Evolutionary conservation across 2,797 vertebrate genomes (phyloP).

Genomic region (Enteromius trimaculatus): DNA sequence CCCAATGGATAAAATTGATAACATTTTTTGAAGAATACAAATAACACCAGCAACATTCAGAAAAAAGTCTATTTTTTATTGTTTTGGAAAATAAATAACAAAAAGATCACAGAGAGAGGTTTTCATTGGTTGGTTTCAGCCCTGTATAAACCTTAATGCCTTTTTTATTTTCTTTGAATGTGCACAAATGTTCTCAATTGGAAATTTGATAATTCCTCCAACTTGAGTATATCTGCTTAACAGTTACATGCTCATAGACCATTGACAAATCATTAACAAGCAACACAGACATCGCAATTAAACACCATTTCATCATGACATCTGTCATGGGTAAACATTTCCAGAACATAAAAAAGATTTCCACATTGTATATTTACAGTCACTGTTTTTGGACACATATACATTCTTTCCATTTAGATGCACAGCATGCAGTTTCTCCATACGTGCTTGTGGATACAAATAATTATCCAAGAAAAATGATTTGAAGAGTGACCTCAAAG

Average conservation of each 20-base stretch:
- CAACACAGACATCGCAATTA: slow-evolving; percentile 7
- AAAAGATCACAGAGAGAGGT: neutral
- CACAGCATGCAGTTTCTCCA: slow-evolving; percentile 14
- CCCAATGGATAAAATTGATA: neutral
- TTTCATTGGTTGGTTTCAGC: slow-evolving; percentile 17
- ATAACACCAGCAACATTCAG: neutral
- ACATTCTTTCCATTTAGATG: neutral
- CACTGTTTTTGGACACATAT: slow-evolving; percentile 39
- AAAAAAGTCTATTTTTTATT: neutral
- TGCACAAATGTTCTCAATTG: neutral
- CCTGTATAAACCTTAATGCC: neutral
- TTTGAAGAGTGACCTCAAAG: neutral
- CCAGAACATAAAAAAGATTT: slow-evolving; percentile 41
- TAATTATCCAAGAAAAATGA: neutral
- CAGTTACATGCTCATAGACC: slow-evolving; percentile 22
- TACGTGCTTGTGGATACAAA: neutral
- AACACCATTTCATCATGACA: slow-evolving; percentile 18
- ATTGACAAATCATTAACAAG: neutral
- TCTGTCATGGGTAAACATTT: slow-evolving; percentile 8
- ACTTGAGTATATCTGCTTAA: neutral
- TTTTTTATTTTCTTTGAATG: neutral
- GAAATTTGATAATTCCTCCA: neutral
- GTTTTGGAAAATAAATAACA: neutral
- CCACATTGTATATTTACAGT: slow-evolving; percentile 59
- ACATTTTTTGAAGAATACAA: neutral